Percentiles rank a stretch among this genome's conserved stretches.
Evolutionary conservation across 2,888 invertebrate species (phyloP).

Genomic region (Tipula vernalis): DNA sequence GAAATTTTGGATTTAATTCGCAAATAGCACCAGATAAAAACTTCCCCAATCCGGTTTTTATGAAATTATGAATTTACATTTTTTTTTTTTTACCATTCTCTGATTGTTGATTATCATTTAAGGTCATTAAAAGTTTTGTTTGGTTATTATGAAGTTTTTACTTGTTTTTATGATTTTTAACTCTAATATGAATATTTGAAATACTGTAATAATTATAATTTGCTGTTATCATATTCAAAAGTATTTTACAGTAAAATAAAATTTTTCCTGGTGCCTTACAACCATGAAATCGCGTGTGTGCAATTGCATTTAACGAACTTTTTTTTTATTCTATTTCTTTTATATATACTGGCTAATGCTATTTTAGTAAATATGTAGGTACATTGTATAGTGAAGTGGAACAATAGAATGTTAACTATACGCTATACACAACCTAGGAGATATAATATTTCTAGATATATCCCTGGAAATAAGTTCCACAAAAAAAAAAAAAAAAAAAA

Average conservation of each 20-base stretch:
- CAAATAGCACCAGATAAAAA: background rate
- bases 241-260: background rate
- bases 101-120: background rate
- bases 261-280: background rate
- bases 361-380: background rate
- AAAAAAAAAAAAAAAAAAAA: background rate
- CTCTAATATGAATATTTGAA: background rate
- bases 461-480: background rate
- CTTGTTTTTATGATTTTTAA: background rate
- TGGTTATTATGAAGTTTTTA: background rate
- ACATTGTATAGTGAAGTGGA: background rate
- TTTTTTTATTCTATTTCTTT: background rate
- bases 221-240: background rate
- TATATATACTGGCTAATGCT: background rate
- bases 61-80: background rate
- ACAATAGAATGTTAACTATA: background rate
- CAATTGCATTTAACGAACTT: background rate
- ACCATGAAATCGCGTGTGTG: background rate
- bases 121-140: background rate
- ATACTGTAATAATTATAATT: background rate
- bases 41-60: background rate
- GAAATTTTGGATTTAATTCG: background rate
- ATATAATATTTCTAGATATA: background rate
- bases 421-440: background rate
- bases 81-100: background rate